Percentiles rank a stretch among this genome's conserved stretches.
Conservation (phyloP, 2,113 vertebrate genomes). For the Bothrops jararaca region DNA sequence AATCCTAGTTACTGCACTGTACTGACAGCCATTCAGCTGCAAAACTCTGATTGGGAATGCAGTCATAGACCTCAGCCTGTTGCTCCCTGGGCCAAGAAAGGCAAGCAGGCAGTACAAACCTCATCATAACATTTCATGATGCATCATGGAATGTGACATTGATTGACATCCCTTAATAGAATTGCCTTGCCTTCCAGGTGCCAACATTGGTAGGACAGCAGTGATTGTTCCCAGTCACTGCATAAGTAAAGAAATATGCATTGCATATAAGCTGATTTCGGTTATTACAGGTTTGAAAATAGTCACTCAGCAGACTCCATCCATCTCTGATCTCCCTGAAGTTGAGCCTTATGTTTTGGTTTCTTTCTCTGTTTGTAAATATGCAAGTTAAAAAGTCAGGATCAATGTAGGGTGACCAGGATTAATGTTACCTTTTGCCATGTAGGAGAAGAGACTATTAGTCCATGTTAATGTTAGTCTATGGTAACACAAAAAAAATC, state of each 20-base stretch:
- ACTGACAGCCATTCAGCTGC: background rate
- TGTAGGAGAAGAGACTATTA: background rate
- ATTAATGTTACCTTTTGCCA: background rate
- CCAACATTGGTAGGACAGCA: background rate
- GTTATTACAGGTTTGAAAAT: background rate
- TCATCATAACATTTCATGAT: background rate
- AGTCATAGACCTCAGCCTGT: background rate
- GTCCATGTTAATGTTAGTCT: background rate
- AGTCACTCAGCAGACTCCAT: background rate
- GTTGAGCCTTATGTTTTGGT: background rate
- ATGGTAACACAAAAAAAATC: background rate
- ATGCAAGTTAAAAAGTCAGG: background rate
- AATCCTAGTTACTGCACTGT: background rate
- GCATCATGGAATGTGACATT: background rate
- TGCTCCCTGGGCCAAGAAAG: background rate
- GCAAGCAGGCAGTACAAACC: background rate
- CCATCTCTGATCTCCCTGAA: background rate
- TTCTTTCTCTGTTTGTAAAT: background rate
- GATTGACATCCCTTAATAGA: background rate
- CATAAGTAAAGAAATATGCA: background rate
- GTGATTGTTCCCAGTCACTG: background rate
- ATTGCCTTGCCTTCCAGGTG: background rate
- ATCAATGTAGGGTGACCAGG: background rate
- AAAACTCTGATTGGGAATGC: background rate
- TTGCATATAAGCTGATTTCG: background rate